Evolutionary conservation across 2,113 vertebrate species (phyloP), one percentile per base, ranked within the genome.

Genomic region (Vulpes lagopus): DNA sequence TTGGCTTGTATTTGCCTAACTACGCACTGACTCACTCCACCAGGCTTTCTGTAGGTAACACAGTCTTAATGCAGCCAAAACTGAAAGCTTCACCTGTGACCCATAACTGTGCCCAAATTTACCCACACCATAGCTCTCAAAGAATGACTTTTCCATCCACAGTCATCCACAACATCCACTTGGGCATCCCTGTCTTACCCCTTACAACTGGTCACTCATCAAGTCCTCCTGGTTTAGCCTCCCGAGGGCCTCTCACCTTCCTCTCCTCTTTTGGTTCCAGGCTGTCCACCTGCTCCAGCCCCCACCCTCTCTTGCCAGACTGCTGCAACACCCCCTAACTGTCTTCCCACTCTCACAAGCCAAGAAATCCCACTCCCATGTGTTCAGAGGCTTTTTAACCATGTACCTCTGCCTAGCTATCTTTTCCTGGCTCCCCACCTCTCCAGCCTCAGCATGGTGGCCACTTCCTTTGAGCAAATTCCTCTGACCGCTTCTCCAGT

Each of bases 351-450:
- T n/a, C 38, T 59, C 35, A 11, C 25, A 51, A 78, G 4, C 43
- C 5, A 14, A 35, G 19, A 30, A 78, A 8, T 2, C 38, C 1
- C 64, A 35, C 11, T 51, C 12, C 0, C 0, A 6, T 3, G 73
- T 32, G 27, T 17, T 16, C 3, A 0, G 14, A 71, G 30, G 27
- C 1, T 57, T 78, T 92, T 12, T n/a, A 73, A 53, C 10, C 4
- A 16, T 14, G 11, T 4, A 0, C 17, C 22, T 53, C 11, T 51
- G 32, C 74, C 53, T 51, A 11, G 6, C 15, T 23, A 3, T 35
- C 43, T 91, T 38, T 30, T 67, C 30, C 67, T 35, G 4, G 19
- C 32, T n/a, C 71, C 27, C 27, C 43, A 43, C 5, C 35, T n/a
- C 20, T 71, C 43, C 22, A 91, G 59, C 3, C 38, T 38, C 25